These are phyloP conservation scores for Gymnoscelis rufifasciata DNA, from an alignment of 2,888 invertebrate species.

Conservation along the genomic window DNA sequence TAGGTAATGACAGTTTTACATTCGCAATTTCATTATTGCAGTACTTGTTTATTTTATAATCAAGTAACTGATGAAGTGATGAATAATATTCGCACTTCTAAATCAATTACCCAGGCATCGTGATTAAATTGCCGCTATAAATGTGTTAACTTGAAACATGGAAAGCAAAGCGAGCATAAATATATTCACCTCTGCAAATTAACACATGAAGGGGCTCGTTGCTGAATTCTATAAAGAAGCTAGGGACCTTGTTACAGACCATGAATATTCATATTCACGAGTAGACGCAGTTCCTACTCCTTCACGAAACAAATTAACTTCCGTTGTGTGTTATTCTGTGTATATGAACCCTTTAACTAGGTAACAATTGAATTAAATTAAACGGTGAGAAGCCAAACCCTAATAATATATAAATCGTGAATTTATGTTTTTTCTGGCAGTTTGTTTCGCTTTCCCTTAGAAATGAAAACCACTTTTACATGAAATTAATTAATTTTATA, in stretches of 20 bases:
- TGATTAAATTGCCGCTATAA: slow-evolving; percentile 6
- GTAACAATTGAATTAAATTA: slow-evolving; percentile 17
- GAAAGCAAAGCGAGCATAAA: slow-evolving; percentile 13
- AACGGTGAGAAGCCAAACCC: not conserved
- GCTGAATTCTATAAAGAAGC: slow-evolving; percentile 35
- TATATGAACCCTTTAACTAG: slow-evolving; percentile 17
- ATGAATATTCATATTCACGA: slow-evolving; percentile 39
- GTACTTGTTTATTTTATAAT: no score
- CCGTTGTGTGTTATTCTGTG: slow-evolving; percentile 20
- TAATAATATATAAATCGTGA: not conserved
- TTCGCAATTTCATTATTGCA: no score
- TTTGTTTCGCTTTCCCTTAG: no score
- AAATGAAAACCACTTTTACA: no score
- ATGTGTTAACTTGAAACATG: no score
- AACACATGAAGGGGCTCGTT: slow-evolving; percentile 35
- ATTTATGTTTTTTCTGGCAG: no score
- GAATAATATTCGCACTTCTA: no score
- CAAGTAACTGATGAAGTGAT: no score
- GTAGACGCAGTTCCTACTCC: slow-evolving; percentile 22
- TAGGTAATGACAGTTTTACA: no score
- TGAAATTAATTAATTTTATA: no score
- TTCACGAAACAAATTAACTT: slow-evolving; percentile 32
- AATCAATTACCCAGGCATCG: no score
- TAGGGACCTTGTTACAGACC: slow-evolving; percentile 30
- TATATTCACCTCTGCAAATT: slow-evolving; percentile 29